Conservation (phyloP, 2,113 vertebrate genomes). For the Malurus alboscapulatus region DNA sequence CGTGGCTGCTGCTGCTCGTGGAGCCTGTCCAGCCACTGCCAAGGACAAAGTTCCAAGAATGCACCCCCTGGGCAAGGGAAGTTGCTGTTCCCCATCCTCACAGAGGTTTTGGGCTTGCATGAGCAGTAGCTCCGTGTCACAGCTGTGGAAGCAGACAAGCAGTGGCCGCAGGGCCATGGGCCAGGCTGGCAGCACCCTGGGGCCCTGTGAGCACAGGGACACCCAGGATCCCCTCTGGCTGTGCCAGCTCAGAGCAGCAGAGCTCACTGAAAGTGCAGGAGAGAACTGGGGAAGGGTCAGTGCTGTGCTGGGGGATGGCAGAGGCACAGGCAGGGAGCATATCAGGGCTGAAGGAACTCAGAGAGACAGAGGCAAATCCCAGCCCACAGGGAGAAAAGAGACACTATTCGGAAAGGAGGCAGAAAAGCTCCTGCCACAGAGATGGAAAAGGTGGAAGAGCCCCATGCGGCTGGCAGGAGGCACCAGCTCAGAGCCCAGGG, state of each 20-base stretch:
- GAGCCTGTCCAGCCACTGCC: not conserved
- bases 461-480: too few species aligned
- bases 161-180: not conserved
- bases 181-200: not conserved
- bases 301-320: too few species aligned
- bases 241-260: too few species aligned
- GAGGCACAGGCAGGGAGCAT: not conserved
- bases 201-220: too few species aligned
- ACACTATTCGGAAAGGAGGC: not conserved
- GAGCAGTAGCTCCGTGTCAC: accelerated
- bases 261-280: not conserved
- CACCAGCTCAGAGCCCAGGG: not conserved
- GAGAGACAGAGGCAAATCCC: not conserved
- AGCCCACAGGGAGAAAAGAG: not conserved
- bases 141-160: not conserved
- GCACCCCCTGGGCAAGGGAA: not conserved
- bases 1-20: not conserved
- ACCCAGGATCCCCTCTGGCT: too few species aligned
- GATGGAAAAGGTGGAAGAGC: not conserved
- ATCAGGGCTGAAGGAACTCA: not conserved
- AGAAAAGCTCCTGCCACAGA: not conserved
- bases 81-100: not conserved
- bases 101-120: not conserved
- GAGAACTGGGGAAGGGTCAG: not conserved
- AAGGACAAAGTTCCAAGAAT: not conserved